phyloP scores from a whole-genome alignment of 2,797 vertebrate genomes.

The Trachurus trachurus region DNA sequence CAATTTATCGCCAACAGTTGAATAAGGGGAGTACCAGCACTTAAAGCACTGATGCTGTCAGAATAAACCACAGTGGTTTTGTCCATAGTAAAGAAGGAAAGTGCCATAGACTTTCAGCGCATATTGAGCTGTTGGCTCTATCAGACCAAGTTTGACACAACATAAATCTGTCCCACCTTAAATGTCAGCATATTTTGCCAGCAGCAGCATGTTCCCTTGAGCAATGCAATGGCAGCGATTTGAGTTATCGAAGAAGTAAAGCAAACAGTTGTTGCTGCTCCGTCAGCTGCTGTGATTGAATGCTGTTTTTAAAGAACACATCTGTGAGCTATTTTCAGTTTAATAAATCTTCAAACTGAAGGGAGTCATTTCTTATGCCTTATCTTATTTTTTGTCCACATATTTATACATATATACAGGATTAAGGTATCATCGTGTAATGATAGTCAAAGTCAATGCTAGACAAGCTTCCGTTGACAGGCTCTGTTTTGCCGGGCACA shows the following conservation, averaged over 20 bases:
- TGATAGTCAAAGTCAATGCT: constrained; percentile 51
- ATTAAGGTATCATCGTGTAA: constrained; percentile 50
- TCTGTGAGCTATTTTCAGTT: neutral
- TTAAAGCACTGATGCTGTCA: no score
- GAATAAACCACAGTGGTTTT: no score
- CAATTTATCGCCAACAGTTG: no score
- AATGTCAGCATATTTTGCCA: neutral
- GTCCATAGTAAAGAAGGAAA: no score
- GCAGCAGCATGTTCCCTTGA: neutral
- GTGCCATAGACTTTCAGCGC: neutral
- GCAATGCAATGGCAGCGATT: neutral
- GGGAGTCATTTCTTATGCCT: neutral
- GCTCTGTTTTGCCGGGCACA: constrained; percentile 54
- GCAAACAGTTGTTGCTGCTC: neutral
- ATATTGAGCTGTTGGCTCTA: neutral
- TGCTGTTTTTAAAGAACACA: neutral
- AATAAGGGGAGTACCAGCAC: no score
- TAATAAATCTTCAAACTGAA: neutral
- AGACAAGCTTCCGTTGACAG: constrained; percentile 73
- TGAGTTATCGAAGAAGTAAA: neutral
- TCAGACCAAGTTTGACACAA: neutral
- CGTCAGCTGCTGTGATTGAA: neutral
- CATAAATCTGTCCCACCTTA: neutral
- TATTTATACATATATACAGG: no score
- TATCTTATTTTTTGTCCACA: neutral